Base-by-base conservation (phyloP, 2,113 vertebrate species). In the Semicossyphus pulcher region DNA sequence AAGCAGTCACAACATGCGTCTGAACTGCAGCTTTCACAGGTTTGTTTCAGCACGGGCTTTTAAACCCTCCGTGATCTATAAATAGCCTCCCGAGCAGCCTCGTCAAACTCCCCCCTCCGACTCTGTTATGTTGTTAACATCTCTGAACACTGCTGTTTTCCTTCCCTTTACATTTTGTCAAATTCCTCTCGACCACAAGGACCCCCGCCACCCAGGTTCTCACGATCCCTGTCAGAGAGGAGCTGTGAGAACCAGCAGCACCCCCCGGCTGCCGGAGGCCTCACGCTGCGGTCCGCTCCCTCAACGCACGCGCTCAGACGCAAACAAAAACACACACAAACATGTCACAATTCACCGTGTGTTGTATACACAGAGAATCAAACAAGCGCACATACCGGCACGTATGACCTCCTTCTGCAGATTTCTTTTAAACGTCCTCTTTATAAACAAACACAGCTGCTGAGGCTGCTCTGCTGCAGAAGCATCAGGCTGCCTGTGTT, bases 171-270 rank as follows among this genome's bases (percentile, higher is more conserved):
- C 58, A 68, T 75, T 54, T 58, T 26, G 69, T 42, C 6, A 4
- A 58, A 78, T 73, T 72, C 72, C 48, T 76, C 71, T 53, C 12
- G 14, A 69, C 58, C 72, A 56, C 31, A 9, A 54, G 69, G 76
- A 72, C 47, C 63, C 72, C 74, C 28, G 62, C 48, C 70, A 58
- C 47, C 71, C 70, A 76, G 65, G 80, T 89, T 90, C 89, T 86
- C 85, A 89, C 66, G 81, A 76, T 84, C 85, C 71, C 76, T 68
- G 86, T 86, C 70, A 21, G 53, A 53, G 74, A 78, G 78, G 52
- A 86, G 63, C 85, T 87, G 86, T 90, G 86, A 86, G 85, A 90
- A 87, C 74, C 37, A 66, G 28, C 67, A 7, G 45, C 37, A 15
- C 21, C 39, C 41, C 61, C 53, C 44, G 56, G 58, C 83, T 71